Base-by-base conservation (phyloP, 92 coral and sea anemone species). In the Phenganax stokvisi region DNA sequence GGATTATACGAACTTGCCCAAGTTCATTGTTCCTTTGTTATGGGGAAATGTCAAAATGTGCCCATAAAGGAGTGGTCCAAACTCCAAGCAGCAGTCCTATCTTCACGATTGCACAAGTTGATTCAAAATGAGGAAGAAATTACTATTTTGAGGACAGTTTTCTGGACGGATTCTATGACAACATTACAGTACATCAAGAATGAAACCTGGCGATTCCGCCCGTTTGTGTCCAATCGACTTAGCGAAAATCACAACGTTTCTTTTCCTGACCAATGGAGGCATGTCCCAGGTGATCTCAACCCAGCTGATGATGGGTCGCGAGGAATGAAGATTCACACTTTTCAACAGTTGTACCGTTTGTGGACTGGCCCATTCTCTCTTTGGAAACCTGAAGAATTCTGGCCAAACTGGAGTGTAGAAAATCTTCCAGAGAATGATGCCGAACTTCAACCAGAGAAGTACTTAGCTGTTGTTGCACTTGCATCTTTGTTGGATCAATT, bases 231-330 rank as follows among this genome's bases (percentile, higher is more conserved):
- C 0, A 85, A 80, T 59, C 80, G 91, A 13, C 73, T 88, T 17
- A 75, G 56, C 37, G 85, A 88, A 61, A 86, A 86, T n/a, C 91
- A 85, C 27, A 90, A 87, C 30, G 67, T 57, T 37, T 74, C 84
- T 9, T 56, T 52, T 6, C 86, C 84, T n/a, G 70, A 58, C 8
- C 86, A 90, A 56, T 85, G 89, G 89, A 74, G 85, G 12, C 73
- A 74, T 15, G 78, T 89, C 16, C 90, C 89, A 0, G 90, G 87
- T 53, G 2, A 6, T n/a, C 86, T 80, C 7, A 87, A 87, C 71
- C 87, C 92, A 6, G 89, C 90, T 0, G 84, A 87, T 70, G 92
- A 89, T 10, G 89, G 89, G 15, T 79, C 87, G 47, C 55, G 89
- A 70, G 92, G 92, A 28, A 51, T 89, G 51, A 63, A 57, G n/a